Evolutionary conservation across 2,888 invertebrate genomes (phyloP), one percentile per base, ranked within the genome.

Genomic region (Lacanobia oleracea): DNA sequence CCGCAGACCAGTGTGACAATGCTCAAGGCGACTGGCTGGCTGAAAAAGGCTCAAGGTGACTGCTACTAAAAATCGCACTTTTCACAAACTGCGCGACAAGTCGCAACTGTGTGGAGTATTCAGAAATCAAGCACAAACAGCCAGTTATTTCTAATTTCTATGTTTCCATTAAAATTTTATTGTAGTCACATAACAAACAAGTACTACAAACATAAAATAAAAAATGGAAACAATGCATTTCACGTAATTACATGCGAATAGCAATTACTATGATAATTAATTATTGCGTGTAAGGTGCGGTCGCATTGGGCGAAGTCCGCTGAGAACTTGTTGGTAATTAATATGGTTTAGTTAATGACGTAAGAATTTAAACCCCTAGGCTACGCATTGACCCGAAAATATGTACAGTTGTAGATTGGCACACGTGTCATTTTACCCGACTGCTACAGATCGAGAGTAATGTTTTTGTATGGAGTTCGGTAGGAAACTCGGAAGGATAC

Each of bases 181-280:
- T 53, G 12, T 61, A 71, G 33, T 23, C 53, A 45, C 48, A 48
- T 23, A 62, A 60, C 40, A 18, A 74, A 40, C 60, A 48, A 23
- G 51, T 37, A 53, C 27, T 27, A 56, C 45, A 33, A 23, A 70
- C 51, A 54, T 21, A 43, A 51, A 18, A 62, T 23, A 50, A 51
- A 64, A 62, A 70, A 59, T 65, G 10, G 50, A 67, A 75, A 78
- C 83, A 73, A 75, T 76, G 62, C 76, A 83, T 83, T 81, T 78
- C 65, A 77, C 82, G 64, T 68, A 76, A 76, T 84, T 70, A 78
- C 67, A 72, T 67, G 67, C 18, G 63, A 78, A 75, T 73, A 75
- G 37, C 72, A 74, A 84, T 79, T 69, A 75, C 4, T 62, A 63
- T 64, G 71, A 48, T 72, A 78, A 77, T 68, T 69, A 33, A 56